These are phyloP conservation scores for Cassiopea andromeda DNA, from an alignment of 30 jellyfish, hydroid and myxozoan species.

Conservation along the genomic window DNA sequence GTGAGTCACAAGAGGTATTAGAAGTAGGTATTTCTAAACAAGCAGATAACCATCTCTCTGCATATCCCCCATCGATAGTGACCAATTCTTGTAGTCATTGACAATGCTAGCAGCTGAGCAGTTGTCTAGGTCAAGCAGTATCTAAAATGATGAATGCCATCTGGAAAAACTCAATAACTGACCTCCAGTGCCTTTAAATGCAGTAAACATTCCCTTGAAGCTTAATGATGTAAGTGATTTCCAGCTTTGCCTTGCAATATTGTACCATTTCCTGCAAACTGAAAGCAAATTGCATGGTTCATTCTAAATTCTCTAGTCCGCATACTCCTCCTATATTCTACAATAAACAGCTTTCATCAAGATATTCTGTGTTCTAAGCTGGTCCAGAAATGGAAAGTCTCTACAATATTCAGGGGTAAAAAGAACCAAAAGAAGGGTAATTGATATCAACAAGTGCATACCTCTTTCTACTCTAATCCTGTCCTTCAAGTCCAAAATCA, in stretches of 20 bases:
- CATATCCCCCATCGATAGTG: too few species aligned
- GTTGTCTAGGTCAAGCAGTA: neutral
- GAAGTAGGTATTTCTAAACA: too few species aligned
- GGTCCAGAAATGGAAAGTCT: too few species aligned
- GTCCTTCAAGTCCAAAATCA: constrained; percentile 55
- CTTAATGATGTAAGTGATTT: constrained; percentile 31
- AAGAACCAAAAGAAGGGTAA: neutral
- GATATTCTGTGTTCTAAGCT: too few species aligned
- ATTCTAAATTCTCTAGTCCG: neutral
- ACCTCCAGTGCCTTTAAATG: constrained; percentile 47
- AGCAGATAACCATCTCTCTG: too few species aligned
- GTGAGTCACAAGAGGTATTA: too few species aligned
- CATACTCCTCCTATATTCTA: too few species aligned
- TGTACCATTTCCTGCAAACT: constrained; percentile 84
- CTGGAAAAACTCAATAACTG: neutral
- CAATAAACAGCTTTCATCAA: too few species aligned
- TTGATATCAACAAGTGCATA: neutral
- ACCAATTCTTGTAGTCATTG: too few species aligned
- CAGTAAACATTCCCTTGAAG: constrained; percentile 71
- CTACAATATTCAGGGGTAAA: too few species aligned
- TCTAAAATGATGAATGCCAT: neutral
- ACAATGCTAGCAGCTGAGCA: too few species aligned
- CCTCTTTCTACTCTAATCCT: constrained; percentile 76
- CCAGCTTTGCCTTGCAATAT: constrained; percentile 67
- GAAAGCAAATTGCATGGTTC: neutral